phyloP scores from a whole-genome alignment of 2,888 invertebrate genomes.

The Sisyra nigra region DNA sequence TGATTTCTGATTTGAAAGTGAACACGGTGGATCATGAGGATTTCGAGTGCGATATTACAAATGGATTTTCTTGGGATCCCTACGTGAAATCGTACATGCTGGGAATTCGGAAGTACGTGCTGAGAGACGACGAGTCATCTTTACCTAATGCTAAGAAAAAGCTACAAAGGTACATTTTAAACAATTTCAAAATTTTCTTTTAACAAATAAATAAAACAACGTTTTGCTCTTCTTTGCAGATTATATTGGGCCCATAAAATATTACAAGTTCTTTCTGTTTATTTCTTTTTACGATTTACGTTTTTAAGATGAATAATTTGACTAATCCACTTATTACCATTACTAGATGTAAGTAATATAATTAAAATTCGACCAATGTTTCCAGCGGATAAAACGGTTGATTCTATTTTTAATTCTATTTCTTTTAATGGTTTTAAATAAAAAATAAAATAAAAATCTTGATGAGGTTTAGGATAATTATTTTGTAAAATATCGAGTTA shows the following conservation, averaged over 20 bases:
- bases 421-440: no score
- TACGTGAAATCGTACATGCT: slow-evolving; percentile 69
- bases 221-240: slow-evolving; percentile 32
- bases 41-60: slow-evolving; percentile 33
- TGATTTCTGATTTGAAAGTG: slow-evolving; percentile 33
- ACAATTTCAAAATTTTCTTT: no score
- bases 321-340: no score
- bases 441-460: no score
- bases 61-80: slow-evolving; percentile 55
- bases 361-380: no score
- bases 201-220: background rate
- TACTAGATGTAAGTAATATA: no score
- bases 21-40: slow-evolving; percentile 34
- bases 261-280: slow-evolving; percentile 41
- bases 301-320: slow-evolving; percentile 10
- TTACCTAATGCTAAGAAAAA: slow-evolving; percentile 46
- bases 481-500: no score
- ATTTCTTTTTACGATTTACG: slow-evolving; percentile 18
- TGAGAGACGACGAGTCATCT: slow-evolving; percentile 56
- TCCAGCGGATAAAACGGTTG: no score
- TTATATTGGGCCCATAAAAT: slow-evolving; percentile 51
- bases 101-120: slow-evolving; percentile 67
- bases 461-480: no score
- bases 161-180: slow-evolving; percentile 38
- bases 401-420: no score